phyloP scores from a whole-genome alignment of 2,888 invertebrate genomes.

The Acanthacorydalis orientalis region DNA sequence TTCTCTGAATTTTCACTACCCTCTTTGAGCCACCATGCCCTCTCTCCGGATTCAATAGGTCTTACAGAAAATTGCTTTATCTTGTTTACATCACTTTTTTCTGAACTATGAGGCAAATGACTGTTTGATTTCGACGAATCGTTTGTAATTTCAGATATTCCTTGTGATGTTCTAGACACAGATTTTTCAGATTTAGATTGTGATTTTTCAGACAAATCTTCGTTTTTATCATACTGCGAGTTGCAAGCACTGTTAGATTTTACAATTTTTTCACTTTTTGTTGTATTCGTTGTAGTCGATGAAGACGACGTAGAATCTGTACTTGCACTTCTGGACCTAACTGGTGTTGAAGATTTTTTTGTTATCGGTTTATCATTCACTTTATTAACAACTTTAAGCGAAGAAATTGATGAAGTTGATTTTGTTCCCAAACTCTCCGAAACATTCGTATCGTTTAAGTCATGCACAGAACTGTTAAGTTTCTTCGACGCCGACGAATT shows the following conservation, averaged over 20 bases:
- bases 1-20: slow-evolving; percentile 27
- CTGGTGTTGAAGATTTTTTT: neutral
- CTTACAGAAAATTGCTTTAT: slow-evolving; percentile 24
- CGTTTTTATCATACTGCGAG: neutral
- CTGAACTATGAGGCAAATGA: slow-evolving; percentile 3
- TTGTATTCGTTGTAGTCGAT: neutral
- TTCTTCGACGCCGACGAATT: slow-evolving; percentile 31
- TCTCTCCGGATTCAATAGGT: slow-evolving; percentile 50
- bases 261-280: neutral
- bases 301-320: slow-evolving; percentile 13
- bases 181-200: slow-evolving; percentile 2
- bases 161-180: slow-evolving; percentile 1
- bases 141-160: slow-evolving; percentile 1
- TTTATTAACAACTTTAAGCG: slow-evolving; percentile 20
- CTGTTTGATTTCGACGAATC: neutral
- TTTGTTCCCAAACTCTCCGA: slow-evolving; percentile 3
- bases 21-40: slow-evolving; percentile 45
- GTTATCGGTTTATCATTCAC: slow-evolving; percentile 1
- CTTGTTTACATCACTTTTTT: slow-evolving; percentile 9
- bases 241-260: too few relatives aligned
- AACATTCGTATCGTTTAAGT: slow-evolving; percentile 6
- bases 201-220: slow-evolving; percentile 1
- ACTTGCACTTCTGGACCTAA: slow-evolving; percentile 6
- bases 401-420: slow-evolving; percentile 29
- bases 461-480: slow-evolving; percentile 19